These are phyloP conservation scores for Laupala kohalensis DNA, from an alignment of 1,140 invertebrate species.

Conservation along the genomic window DNA sequence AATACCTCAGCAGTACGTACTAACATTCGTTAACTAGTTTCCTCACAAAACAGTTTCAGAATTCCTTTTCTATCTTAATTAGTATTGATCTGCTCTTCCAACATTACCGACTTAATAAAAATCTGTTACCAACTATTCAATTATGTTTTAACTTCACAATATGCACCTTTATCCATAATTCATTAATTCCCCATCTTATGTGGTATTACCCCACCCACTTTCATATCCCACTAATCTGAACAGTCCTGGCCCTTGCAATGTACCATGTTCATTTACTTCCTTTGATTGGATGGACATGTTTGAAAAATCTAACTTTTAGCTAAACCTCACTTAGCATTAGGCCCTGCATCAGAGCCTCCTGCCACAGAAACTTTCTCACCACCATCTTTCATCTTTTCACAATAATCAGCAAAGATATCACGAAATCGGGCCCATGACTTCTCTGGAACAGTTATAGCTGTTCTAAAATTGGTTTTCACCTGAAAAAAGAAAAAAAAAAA, in stretches of 20 bases:
- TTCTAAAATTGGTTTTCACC: constrained; percentile 95
- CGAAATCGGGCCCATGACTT: constrained; percentile 93
- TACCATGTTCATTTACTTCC: background rate
- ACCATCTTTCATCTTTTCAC: constrained; percentile 74
- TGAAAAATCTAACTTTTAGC: constrained; percentile 1
- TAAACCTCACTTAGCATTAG: constrained; percentile 13
- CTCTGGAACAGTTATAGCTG: constrained; percentile 94
- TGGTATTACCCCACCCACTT: background rate
- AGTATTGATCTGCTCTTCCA: background rate
- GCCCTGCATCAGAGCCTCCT: constrained; percentile 14
- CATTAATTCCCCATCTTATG: background rate
- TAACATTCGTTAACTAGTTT: background rate
- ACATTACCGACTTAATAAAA: background rate
- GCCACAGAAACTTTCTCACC: constrained; percentile 26
- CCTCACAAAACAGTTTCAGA: background rate
- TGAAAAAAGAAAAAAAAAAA: constrained; percentile 28
- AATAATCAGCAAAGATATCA: constrained; percentile 90
- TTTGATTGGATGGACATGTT: background rate
- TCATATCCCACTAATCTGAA: background rate
- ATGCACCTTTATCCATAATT: background rate
- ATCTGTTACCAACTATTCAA: background rate
- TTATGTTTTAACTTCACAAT: background rate
- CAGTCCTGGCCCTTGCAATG: background rate
- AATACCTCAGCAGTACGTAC: background rate
- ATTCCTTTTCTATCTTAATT: background rate